Evolutionary conservation across 2,797 vertebrate species (phyloP), one percentile per base, ranked within the genome.

Genomic region (Notolepis coatsorum): DNA sequence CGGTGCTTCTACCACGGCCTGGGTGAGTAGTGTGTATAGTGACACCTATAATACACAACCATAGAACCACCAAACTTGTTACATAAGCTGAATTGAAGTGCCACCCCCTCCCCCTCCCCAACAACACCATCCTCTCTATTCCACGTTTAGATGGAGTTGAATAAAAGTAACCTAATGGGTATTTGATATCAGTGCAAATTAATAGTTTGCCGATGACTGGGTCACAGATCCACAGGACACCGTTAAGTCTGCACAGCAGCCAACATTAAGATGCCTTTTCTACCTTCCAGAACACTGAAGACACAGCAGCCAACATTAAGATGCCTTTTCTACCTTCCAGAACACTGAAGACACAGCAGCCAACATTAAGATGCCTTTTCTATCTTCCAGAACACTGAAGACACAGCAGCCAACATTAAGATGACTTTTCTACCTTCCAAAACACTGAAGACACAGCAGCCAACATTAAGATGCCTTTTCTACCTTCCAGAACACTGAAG

Each of bases 171-270:
- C n/a, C 38, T n/a, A 2, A 33, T 51, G 18, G 9, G 24, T 15
- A 9, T 15, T 27, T 48, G 10, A 51, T 38, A 33, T 70, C 61
- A 75, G 74, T 60, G 65, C 68, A 73, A n/a, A 45, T 38, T 15
- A 48, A 27, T 46, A 37, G 45, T 62, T 17, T 21, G 12, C 28
- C 33, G 6, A 3, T 31, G 25, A 30, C 9, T 38, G 33, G 18
- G 31, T 49, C 23, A 21, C 18, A 31, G 17, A 70, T 68, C 57
- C 65, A 75, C 76, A 78, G 72, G 54, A 31, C 20, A 17, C 12
- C 4, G 42, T 20, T n/a, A n/a, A 42, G 53, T 77, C 28, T 49
- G 55, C 28, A 68, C 46, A 64, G 64, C 55, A 65, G 51, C 62
- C 61, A 31, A 4, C 3, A 1, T 46, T 52, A 13, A 27, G 21